These are phyloP conservation scores for Anoura caudifer DNA, from an alignment of 2,113 vertebrate genomes.

Conservation along the genomic window DNA sequence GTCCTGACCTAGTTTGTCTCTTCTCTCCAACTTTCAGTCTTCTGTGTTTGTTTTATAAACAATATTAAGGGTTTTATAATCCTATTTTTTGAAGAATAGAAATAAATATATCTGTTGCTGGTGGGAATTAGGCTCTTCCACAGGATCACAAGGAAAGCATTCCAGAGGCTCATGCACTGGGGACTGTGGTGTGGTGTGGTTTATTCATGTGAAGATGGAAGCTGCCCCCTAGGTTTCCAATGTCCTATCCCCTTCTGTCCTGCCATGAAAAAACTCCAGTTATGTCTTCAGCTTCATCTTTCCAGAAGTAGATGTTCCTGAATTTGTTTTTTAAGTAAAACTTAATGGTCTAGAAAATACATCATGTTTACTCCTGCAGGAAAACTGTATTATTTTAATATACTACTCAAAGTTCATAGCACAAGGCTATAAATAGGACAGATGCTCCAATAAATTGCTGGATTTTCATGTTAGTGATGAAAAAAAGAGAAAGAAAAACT, in stretches of 20 bases:
- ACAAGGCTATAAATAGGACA: neutral
- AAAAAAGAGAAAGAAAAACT: neutral
- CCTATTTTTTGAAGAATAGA: neutral
- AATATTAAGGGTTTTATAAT: neutral
- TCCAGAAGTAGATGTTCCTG: neutral
- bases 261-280: too few relatives aligned
- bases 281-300: neutral
- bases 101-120: neutral
- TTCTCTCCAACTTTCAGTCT: neutral
- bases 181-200: too few relatives aligned
- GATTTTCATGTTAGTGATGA: neutral
- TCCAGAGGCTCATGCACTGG: too few relatives aligned
- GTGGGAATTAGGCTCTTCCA: too few relatives aligned
- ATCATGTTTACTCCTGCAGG: slow-evolving; percentile 7
- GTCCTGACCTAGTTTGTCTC: neutral
- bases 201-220: too few relatives aligned
- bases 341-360: slow-evolving; percentile 39
- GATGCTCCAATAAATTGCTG: neutral
- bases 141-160: too few relatives aligned
- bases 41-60: neutral
- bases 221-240: too few relatives aligned
- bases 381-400: slow-evolving; percentile 21
- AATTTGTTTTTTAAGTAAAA: slow-evolving; percentile 37
- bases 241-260: too few relatives aligned
- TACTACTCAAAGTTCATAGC: slow-evolving; percentile 19